Percentiles rank a stretch among this genome's conserved stretches.
Evolutionary conservation across 1,140 invertebrate genomes (phyloP).

Genomic region (Rhopalosiphum padi): DNA sequence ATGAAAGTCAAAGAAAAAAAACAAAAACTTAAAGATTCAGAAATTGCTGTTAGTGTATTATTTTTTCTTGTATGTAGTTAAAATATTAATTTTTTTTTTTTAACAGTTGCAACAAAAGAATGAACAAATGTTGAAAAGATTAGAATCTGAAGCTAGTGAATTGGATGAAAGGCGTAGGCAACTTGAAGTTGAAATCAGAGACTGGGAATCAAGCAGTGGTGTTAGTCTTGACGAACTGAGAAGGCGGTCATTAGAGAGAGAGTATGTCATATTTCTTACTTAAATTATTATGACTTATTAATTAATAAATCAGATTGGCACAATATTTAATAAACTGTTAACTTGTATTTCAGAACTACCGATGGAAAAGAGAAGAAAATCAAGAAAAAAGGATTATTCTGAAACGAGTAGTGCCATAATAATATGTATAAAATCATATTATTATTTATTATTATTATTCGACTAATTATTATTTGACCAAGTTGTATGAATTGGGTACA

Average conservation of each 20-base stretch:
- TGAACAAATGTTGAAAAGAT: conserved; percentile 74
- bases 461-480: conserved; percentile 27
- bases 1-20: conserved; percentile 89
- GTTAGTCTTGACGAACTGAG: conserved; percentile 86
- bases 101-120: conserved; percentile 72
- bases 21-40: conserved; percentile 91
- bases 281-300: background rate
- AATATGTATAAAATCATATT: conserved; percentile 52
- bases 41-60: conserved; percentile 75
- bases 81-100: conserved; percentile 58
- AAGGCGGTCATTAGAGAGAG: conserved; percentile 83
- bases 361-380: conserved; percentile 70
- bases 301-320: background rate
- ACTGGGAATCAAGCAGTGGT: conserved; percentile 90
- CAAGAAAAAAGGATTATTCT: conserved; percentile 71
- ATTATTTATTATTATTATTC: conserved; percentile 15
- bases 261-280: conserved; percentile 68
- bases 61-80: background rate
- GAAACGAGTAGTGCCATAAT: conserved; percentile 61
- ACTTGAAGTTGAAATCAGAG: conserved; percentile 84
- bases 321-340: background rate
- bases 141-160: conserved; percentile 89
- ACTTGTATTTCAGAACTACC: conserved; percentile 65
- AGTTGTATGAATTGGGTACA: conserved; percentile 41
- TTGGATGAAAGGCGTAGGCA: conserved; percentile 86